Evolutionary conservation across 2,113 vertebrate genomes (phyloP).

Genomic region (Cricetomys ansorgei): DNA sequence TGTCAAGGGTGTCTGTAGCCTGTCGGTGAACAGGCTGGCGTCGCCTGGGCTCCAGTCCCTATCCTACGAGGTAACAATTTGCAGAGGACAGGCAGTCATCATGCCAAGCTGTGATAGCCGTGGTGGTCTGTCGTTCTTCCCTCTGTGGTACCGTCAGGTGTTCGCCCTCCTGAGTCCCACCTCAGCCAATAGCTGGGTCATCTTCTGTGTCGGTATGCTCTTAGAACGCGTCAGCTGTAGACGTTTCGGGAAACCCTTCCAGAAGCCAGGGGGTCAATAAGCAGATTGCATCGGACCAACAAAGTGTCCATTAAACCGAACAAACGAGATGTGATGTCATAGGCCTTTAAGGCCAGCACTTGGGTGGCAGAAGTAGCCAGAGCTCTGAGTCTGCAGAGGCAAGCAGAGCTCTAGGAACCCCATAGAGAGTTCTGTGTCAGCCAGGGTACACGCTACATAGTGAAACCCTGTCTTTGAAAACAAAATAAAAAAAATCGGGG

Average conservation of each 20-base stretch:
- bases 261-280: background rate
- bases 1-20: background rate
- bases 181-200: rapidly evolving
- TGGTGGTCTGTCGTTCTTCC: background rate
- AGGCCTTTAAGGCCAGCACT: background rate
- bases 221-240: background rate
- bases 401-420: background rate
- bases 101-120: rapidly evolving
- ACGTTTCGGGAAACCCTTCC: background rate
- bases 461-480: background rate
- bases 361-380: background rate
- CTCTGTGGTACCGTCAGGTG: background rate
- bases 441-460: background rate
- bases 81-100: rapidly evolving
- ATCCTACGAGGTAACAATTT: background rate
- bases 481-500: no score
- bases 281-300: background rate
- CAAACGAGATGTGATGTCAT: background rate
- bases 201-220: background rate
- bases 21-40: background rate
- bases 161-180: background rate
- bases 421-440: background rate
- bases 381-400: background rate
- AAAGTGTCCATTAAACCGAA: background rate
- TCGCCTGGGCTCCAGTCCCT: background rate